Conservation (phyloP, 2,888 invertebrate genomes). For the Siphlonurus alternatus region DNA sequence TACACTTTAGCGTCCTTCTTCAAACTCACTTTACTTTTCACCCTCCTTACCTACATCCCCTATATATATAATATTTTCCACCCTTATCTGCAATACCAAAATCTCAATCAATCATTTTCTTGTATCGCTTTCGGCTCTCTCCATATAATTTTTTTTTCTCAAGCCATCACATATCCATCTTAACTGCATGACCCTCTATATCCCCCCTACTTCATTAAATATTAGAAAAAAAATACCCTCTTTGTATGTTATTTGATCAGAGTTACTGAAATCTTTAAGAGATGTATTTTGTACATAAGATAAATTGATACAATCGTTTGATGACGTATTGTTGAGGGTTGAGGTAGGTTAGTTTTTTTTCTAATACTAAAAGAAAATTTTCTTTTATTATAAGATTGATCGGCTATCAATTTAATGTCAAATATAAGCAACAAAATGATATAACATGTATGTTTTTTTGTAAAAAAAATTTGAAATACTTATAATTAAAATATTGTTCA, state of each 20-base stretch:
- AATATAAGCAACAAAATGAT: neutral
- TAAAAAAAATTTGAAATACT: too few species aligned
- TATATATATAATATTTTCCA: too few species aligned
- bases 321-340: neutral
- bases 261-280: neutral
- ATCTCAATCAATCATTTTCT: neutral
- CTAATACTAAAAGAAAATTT: neutral
- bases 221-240: neutral
- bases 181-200: neutral
- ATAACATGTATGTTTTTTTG: too few species aligned
- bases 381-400: neutral
- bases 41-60: neutral
- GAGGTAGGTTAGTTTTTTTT: neutral
- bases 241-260: neutral
- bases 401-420: neutral
- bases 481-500: too few species aligned
- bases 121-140: neutral
- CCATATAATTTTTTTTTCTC: too few species aligned
- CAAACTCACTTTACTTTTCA: too few species aligned
- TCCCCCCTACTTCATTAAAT: neutral
- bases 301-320: neutral
- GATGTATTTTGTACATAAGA: neutral
- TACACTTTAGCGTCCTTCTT: too few species aligned
- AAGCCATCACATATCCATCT: too few species aligned
- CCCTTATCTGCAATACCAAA: neutral